Conservation (phyloP, 2,888 invertebrate species). For the Thymelicus lineola region DNA sequence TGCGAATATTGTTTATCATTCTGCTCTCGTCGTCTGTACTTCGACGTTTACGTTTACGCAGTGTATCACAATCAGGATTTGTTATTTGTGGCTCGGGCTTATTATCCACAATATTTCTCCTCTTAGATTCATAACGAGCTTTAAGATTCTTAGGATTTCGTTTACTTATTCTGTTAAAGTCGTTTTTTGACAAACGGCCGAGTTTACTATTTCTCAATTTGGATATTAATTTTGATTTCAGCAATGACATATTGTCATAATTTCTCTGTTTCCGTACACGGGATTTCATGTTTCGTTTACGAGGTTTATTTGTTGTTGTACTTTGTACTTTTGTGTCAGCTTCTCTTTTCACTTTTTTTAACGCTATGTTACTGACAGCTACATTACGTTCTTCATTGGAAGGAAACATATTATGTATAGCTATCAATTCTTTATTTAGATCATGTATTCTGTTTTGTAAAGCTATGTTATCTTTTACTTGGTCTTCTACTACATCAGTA, state of each 20-base stretch:
- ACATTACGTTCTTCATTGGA: constrained; percentile 40
- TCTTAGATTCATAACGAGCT: background rate
- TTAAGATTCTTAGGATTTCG: constrained; percentile 33
- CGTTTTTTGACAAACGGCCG: constrained; percentile 1
- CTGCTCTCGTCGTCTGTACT: constrained; percentile 42
- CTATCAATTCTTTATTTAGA: constrained; percentile 60
- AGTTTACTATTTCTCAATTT: constrained; percentile 26
- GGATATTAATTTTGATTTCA: constrained; percentile 23
- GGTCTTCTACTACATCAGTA: constrained; percentile 46
- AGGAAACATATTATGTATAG: constrained; percentile 51
- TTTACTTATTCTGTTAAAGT: constrained; percentile 19
- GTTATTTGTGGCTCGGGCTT: constrained; percentile 18
- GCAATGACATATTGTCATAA: constrained; percentile 23
- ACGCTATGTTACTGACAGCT: constrained; percentile 3
- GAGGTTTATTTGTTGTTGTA: constrained; percentile 35
- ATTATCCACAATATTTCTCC: background rate
- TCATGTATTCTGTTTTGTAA: constrained; percentile 53
- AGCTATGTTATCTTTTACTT: constrained; percentile 47
- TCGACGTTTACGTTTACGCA: constrained; percentile 34
- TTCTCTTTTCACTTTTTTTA: constrained; percentile 53
- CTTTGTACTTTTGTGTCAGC: constrained; percentile 37
- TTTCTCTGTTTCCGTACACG: constrained; percentile 29
- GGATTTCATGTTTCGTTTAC: constrained; percentile 46
- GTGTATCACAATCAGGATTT: constrained; percentile 32
- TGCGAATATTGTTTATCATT: constrained; percentile 36